These are phyloP conservation scores for Nomada fabriciana DNA, from an alignment of 2,888 invertebrate species.

Conservation along the genomic window DNA sequence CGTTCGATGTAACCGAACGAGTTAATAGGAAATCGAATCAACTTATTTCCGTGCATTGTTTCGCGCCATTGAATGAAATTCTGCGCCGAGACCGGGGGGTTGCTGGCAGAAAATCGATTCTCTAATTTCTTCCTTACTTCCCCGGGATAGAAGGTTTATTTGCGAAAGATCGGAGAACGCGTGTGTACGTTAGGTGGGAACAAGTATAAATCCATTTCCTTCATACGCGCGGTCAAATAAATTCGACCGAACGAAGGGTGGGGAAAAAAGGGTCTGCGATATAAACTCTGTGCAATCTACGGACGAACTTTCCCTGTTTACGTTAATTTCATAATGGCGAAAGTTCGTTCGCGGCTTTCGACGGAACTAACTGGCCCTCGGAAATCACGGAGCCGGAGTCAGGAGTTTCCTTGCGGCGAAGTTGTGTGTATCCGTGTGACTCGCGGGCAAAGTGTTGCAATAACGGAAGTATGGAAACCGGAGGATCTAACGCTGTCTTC, in stretches of 20 bases:
- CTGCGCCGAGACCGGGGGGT: not conserved
- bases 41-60: conserved; percentile 63
- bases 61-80: conserved; percentile 39
- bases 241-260: conserved; percentile 1
- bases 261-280: conserved; percentile 6
- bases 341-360: conserved; percentile 51
- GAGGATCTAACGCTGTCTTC: not conserved
- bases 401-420: conserved; percentile 12
- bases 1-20: conserved; percentile 62
- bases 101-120: conserved; percentile 20
- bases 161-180: not conserved
- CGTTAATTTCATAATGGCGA: conserved; percentile 54
- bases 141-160: conserved; percentile 15
- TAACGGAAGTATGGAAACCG: not conserved
- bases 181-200: not conserved
- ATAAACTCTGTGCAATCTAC: not conserved
- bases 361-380: conserved; percentile 31
- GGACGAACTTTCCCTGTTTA: conserved; percentile 45
- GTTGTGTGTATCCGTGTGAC: not conserved
- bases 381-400: conserved; percentile 20
- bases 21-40: conserved; percentile 66
- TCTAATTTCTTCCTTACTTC: not conserved
- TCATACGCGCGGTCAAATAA: not conserved
- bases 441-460: not conserved
- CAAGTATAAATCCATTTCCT: conserved; percentile 18